Evolutionary conservation across 2,113 vertebrate genomes (phyloP).

Genomic region (Muscicapa adusta): DNA sequence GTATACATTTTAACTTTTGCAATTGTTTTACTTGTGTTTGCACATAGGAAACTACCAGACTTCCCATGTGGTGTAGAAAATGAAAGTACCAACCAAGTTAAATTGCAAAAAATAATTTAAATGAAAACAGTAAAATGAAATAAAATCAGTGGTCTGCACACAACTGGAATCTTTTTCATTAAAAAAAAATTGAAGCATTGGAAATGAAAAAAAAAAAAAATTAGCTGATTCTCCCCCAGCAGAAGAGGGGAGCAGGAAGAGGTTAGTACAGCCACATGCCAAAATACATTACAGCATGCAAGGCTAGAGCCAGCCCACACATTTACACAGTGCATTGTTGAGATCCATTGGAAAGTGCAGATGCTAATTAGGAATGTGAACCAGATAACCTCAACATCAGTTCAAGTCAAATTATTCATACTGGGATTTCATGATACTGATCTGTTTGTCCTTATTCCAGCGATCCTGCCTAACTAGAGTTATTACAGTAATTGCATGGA

Average conservation of each 20-base stretch:
- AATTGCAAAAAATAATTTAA: background rate
- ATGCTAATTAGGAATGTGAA: slow-evolving; percentile 36
- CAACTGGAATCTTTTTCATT: background rate
- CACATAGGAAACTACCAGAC: background rate
- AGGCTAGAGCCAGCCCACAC: background rate
- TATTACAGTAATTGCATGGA: background rate
- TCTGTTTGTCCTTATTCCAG: slow-evolving; percentile 38
- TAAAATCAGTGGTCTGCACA: background rate
- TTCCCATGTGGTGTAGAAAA: background rate
- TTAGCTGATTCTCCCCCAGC: background rate
- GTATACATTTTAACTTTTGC: background rate
- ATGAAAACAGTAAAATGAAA: background rate
- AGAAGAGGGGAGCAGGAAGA: background rate
- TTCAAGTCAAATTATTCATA: background rate
- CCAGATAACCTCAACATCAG: slow-evolving; percentile 20
- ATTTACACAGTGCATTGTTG: background rate
- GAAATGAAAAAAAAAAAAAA: background rate
- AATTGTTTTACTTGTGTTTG: background rate
- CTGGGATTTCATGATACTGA: background rate
- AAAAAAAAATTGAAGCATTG: background rate
- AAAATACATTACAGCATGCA: slow-evolving; percentile 1
- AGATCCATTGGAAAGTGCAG: slow-evolving; percentile 7
- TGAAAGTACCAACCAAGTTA: background rate
- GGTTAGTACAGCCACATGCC: background rate
- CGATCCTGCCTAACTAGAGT: background rate